Conservation (phyloP, 1,140 invertebrate species). For the Potamilus streckersoni region DNA sequence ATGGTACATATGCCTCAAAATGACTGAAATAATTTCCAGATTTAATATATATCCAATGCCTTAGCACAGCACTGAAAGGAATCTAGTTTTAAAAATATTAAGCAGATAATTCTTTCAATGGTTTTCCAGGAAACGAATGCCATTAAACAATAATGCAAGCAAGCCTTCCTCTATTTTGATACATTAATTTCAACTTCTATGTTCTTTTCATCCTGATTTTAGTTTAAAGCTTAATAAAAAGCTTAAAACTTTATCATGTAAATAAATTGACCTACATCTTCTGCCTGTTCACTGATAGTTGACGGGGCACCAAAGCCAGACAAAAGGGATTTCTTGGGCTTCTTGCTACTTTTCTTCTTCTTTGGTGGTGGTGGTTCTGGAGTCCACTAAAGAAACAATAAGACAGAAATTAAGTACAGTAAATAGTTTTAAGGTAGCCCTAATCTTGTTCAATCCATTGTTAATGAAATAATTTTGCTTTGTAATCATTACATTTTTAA, state of each 20-base stretch:
- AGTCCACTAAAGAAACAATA: conserved; percentile 55
- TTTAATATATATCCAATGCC: no score
- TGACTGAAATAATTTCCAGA: no score
- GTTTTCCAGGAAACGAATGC: no score
- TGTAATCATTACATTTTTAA: no score
- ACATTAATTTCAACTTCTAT: background rate
- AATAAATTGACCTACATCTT: conserved; percentile 33
- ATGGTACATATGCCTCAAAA: no score
- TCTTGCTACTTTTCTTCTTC: conserved; percentile 54
- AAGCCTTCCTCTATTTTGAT: no score
- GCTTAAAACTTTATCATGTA: background rate
- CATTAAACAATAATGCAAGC: no score
- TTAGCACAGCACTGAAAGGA: no score
- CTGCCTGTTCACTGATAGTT: conserved; percentile 20
- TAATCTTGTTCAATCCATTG: no score
- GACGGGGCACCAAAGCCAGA: conserved; percentile 60
- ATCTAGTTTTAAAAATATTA: no score
- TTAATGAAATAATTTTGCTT: no score
- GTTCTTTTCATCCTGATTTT: background rate
- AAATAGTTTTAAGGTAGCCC: background rate
- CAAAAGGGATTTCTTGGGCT: conserved; percentile 57
- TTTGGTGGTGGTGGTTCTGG: conserved; percentile 59
- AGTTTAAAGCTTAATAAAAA: background rate
- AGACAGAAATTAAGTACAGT: background rate
- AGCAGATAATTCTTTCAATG: no score